These are phyloP conservation scores for Phyllostomus discolor DNA, from an alignment of 2,113 vertebrate genomes.

Conservation along the genomic window DNA sequence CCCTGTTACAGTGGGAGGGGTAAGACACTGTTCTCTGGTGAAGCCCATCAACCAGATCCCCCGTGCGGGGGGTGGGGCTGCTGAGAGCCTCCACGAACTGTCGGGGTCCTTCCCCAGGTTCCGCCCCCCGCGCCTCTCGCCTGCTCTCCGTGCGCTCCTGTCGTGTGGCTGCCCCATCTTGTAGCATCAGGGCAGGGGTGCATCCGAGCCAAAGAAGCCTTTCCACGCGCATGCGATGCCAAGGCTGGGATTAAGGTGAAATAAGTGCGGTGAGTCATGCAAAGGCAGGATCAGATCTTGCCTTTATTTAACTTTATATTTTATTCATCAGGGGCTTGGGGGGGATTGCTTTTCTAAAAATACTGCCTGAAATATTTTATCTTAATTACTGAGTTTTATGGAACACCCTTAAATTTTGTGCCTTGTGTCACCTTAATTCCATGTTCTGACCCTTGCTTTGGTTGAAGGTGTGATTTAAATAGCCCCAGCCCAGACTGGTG, in stretches of 20 bases:
- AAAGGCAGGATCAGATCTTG: neutral
- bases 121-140: neutral
- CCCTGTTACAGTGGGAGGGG: neutral
- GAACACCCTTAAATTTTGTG: neutral
- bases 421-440: neutral
- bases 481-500: neutral
- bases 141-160: neutral
- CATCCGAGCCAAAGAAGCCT: neutral
- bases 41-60: neutral
- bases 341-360: neutral
- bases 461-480: neutral
- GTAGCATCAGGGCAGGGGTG: neutral
- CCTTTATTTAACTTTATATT: neutral
- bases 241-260: neutral
- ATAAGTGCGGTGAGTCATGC: neutral
- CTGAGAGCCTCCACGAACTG: neutral
- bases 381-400: neutral
- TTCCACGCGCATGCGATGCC: neutral
- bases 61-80: too few species aligned
- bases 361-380: neutral
- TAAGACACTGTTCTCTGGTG: neutral
- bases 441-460: neutral
- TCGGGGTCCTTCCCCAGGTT: neutral
- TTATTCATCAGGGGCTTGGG: neutral
- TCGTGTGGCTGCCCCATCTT: neutral